A percentile compares a stretch with the other conserved stretches of the same genome.
Evolutionary conservation across 2,113 vertebrate species (phyloP).

Genomic region (Phylloscopus trochiloides): DNA sequence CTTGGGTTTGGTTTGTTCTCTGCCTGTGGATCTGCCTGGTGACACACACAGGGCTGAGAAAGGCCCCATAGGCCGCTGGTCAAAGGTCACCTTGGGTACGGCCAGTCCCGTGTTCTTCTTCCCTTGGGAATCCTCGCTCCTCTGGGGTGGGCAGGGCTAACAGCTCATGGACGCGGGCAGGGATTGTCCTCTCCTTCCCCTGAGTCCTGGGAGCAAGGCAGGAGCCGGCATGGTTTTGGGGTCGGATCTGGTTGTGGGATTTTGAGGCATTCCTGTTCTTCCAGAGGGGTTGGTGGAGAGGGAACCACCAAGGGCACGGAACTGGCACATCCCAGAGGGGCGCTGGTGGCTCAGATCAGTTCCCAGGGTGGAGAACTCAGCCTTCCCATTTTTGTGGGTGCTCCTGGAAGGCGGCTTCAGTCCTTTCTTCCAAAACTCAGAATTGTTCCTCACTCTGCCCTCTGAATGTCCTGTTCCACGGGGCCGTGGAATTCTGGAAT

Average conservation of each 20-base stretch:
- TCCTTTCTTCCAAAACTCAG: not conserved
- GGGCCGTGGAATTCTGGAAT: accelerated
- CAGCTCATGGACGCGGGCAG: not conserved
- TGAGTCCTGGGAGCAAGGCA: not conserved
- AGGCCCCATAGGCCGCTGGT: not conserved
- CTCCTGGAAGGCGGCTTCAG: not conserved
- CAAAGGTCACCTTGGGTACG: accelerated
- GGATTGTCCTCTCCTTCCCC: not conserved
- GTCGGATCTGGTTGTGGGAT: not conserved
- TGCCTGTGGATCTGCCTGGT: not conserved
- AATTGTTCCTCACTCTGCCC: not conserved
- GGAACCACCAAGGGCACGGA: accelerated
- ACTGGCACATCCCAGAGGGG: too few species aligned
- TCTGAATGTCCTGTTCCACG: not conserved
- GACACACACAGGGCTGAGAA: not conserved
- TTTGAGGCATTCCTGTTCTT: accelerated
- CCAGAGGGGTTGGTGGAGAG: not conserved
- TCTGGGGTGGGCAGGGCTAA: not conserved
- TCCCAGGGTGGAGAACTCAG: not conserved
- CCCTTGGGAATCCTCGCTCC: not conserved
- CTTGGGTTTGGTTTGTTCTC: not conserved
- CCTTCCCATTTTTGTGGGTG: not conserved
- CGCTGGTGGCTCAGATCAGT: not conserved
- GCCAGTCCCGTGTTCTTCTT: accelerated
- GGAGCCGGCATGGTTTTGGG: not conserved